Conservation (phyloP, 92 coral and sea anemone species). For the Diadumene lineata region DNA sequence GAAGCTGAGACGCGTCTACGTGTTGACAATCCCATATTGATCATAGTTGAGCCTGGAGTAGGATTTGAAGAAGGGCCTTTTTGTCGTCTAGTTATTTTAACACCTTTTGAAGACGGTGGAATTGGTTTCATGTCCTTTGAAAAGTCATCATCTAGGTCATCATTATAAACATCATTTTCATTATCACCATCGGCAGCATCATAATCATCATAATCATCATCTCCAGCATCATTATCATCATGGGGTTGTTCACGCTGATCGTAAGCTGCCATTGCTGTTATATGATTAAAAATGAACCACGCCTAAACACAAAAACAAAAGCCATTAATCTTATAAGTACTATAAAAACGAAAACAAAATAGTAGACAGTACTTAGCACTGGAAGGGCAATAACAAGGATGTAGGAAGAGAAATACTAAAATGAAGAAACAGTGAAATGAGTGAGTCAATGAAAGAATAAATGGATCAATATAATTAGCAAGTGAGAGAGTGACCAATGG, state of each 20-base stretch:
- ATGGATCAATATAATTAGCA: too few relatives aligned
- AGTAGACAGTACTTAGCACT: too few relatives aligned
- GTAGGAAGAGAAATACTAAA: too few relatives aligned
- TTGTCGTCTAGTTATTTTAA: background rate
- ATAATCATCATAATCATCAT: background rate
- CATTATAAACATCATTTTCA: background rate
- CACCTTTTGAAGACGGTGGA: background rate
- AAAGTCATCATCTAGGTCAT: background rate
- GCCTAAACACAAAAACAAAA: background rate
- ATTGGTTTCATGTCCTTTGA: background rate
- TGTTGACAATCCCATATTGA: background rate
- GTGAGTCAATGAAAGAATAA: too few relatives aligned
- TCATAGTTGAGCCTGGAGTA: slow-evolving; percentile 4
- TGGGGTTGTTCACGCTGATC: background rate
- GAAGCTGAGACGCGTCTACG: background rate
- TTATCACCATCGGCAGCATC: background rate
- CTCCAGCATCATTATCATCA: background rate
- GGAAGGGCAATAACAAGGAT: too few relatives aligned
- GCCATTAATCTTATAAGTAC: too few relatives aligned
- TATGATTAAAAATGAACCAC: slow-evolving; percentile 14
- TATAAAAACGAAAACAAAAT: too few relatives aligned
- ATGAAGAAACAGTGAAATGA: too few relatives aligned
- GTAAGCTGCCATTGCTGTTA: slow-evolving; percentile 1
- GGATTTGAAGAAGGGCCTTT: background rate
- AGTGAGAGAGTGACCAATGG: too few relatives aligned